A percentile compares a stretch with the other conserved stretches of the same genome.
phyloP scores from a whole-genome alignment of 2,113 vertebrate species.

The Neogobius melanostomus region DNA sequence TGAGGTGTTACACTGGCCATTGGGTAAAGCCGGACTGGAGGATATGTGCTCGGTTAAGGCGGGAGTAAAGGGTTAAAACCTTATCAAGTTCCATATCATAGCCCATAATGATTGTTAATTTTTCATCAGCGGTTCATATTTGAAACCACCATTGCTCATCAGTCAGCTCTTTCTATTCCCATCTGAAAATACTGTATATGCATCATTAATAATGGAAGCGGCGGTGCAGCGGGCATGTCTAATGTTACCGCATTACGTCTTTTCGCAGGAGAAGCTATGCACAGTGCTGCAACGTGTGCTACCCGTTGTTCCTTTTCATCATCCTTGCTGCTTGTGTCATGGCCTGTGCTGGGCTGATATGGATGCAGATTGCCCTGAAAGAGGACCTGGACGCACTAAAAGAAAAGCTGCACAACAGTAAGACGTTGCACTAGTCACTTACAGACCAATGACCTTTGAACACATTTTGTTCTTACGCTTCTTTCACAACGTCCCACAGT shows the following conservation, averaged over 20 bases:
- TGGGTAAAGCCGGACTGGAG: no score
- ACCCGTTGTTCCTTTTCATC: conserved; percentile 90
- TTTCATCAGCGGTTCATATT: background rate
- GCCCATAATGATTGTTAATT: background rate
- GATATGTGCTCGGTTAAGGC: no score
- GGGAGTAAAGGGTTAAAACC: no score
- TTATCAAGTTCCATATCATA: background rate
- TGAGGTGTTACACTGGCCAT: no score
- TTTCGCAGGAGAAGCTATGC: conserved; percentile 81
- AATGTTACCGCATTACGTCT: conserved; percentile 25
- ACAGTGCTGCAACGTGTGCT: conserved; percentile 92
- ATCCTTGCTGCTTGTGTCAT: conserved; percentile 91
- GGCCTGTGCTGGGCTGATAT: conserved; percentile 91
- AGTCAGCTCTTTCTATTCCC: conserved; percentile 18
- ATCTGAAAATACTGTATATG: conserved; percentile 32
- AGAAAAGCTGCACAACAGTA: conserved; percentile 91
- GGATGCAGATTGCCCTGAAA: conserved; percentile 98
- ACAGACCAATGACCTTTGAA: conserved; percentile 3
- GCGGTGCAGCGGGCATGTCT: conserved; percentile 17
- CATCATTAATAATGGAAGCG: conserved; percentile 49
- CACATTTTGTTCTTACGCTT: background rate
- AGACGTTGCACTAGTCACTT: conserved; percentile 50
- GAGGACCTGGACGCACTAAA: conserved; percentile 92
- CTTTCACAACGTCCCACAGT: conserved; percentile 71
- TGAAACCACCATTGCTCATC: conserved; percentile 1